These are phyloP conservation scores for Illadopsis cleaveri DNA, from an alignment of 2,113 vertebrate species.

Conservation along the genomic window DNA sequence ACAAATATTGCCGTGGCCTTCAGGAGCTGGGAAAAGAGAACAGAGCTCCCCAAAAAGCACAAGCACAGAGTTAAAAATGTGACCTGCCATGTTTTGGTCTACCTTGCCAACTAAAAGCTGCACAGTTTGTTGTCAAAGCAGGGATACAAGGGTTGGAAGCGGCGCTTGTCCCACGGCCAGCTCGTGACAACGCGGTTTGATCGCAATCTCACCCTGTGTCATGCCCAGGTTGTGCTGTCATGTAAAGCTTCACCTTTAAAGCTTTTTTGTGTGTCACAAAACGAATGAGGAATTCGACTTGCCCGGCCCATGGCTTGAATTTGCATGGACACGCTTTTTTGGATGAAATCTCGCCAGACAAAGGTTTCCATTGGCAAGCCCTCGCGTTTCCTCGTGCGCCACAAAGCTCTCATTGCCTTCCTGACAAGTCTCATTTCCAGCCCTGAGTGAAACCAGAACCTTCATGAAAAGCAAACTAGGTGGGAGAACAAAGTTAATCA, in stretches of 20 bases:
- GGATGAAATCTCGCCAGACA: not conserved
- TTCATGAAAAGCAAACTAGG: not conserved
- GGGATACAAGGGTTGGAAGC: not conserved
- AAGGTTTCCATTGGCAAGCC: not conserved
- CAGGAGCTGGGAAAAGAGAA: not conserved
- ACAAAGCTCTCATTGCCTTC: not conserved
- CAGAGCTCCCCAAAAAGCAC: not conserved
- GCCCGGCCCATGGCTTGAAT: not conserved
- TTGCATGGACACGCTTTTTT: not conserved
- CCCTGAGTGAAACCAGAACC: conserved; percentile 15
- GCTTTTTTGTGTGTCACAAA: not conserved
- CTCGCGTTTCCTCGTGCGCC: not conserved
- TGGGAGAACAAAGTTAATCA: not conserved
- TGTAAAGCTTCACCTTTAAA: not conserved
- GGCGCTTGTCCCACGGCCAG: not conserved
- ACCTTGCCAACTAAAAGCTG: not conserved
- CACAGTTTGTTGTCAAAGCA: not conserved
- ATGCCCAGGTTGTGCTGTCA: not conserved
- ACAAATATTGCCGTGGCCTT: not conserved
- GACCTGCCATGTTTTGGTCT: not conserved
- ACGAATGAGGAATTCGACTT: not conserved
- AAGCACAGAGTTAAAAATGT: not conserved
- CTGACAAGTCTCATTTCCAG: conserved; percentile 14
- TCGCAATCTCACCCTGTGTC: not conserved
- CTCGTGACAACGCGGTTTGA: not conserved